These are phyloP conservation scores for Gallinago paraguaiae DNA, from an alignment of 2,113 vertebrate species.

Conservation along the genomic window DNA sequence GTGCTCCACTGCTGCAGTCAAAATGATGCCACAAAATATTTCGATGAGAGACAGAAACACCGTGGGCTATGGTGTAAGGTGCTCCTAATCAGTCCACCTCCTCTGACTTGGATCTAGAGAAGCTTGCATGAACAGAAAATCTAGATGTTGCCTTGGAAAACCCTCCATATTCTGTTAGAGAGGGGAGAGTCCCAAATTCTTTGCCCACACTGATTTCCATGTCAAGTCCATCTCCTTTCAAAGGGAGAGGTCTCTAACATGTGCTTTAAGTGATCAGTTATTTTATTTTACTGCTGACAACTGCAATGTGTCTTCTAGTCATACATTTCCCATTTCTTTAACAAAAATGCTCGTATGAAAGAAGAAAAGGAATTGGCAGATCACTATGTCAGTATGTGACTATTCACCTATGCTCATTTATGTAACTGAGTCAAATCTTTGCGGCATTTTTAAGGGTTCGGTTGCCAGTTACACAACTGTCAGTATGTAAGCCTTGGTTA, in stretches of 20 bases:
- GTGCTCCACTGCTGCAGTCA: neutral
- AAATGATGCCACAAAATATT: neutral
- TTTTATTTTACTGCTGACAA: neutral
- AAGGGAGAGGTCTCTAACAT: neutral
- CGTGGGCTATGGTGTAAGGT: accelerated
- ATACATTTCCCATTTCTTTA: neutral
- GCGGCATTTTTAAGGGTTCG: constrained; percentile 39
- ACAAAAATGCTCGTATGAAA: neutral
- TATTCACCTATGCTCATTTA: constrained; percentile 51
- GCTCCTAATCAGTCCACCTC: neutral
- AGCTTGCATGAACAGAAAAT: neutral
- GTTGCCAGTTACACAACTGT: constrained; percentile 60
- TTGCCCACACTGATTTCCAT: neutral
- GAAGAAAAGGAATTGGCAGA: neutral
- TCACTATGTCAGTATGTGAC: constrained; percentile 27
- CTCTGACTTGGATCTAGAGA: neutral
- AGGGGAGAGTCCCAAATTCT: neutral
- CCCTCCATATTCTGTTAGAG: neutral
- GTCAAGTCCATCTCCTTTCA: neutral
- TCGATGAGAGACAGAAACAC: neutral
- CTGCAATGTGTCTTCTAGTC: neutral
- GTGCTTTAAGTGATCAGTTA: neutral
- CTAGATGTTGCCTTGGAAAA: neutral
- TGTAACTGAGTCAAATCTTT: constrained; percentile 47
- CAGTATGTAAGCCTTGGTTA: constrained; percentile 46